These are phyloP conservation scores for Ceraclea dissimilis DNA, from an alignment of 2,888 invertebrate species.

Conservation along the genomic window DNA sequence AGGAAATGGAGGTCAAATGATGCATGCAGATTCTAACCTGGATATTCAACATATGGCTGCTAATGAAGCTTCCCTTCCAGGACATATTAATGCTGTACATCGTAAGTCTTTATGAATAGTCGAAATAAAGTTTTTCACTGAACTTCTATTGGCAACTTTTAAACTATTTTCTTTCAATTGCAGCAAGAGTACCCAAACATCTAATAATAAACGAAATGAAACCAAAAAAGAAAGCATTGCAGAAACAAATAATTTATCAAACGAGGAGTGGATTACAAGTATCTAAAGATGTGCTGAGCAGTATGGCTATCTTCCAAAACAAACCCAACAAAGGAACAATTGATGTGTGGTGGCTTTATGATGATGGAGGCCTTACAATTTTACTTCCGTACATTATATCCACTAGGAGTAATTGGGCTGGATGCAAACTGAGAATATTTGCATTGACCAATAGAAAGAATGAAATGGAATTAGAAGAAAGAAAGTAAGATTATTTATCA, in stretches of 20 bases:
- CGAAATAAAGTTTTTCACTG: neutral
- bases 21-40: slow-evolving; percentile 67
- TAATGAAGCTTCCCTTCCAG: slow-evolving; percentile 27
- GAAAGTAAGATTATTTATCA: slow-evolving; percentile 66
- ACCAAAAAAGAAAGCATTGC: slow-evolving; percentile 33
- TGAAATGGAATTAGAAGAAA: slow-evolving; percentile 71
- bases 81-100: slow-evolving; percentile 12
- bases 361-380: slow-evolving; percentile 83
- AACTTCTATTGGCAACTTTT: neutral
- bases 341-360: slow-evolving; percentile 96
- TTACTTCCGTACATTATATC: slow-evolving; percentile 80
- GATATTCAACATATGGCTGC: slow-evolving; percentile 50
- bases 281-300: slow-evolving; percentile 58
- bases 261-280: slow-evolving; percentile 53
- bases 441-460: slow-evolving; percentile 74
- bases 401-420: slow-evolving; percentile 67
- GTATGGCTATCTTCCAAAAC: slow-evolving; percentile 65
- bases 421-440: slow-evolving; percentile 72
- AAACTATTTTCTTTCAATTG: neutral
- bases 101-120: slow-evolving; percentile 8
- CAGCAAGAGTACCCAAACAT: slow-evolving; percentile 15
- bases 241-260: slow-evolving; percentile 47
- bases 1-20: slow-evolving; percentile 41
- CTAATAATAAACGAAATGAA: slow-evolving; percentile 27
- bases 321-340: slow-evolving; percentile 76